Base-by-base conservation (phyloP, 2,888 invertebrate species). In the Trichacis sp. region DNA sequence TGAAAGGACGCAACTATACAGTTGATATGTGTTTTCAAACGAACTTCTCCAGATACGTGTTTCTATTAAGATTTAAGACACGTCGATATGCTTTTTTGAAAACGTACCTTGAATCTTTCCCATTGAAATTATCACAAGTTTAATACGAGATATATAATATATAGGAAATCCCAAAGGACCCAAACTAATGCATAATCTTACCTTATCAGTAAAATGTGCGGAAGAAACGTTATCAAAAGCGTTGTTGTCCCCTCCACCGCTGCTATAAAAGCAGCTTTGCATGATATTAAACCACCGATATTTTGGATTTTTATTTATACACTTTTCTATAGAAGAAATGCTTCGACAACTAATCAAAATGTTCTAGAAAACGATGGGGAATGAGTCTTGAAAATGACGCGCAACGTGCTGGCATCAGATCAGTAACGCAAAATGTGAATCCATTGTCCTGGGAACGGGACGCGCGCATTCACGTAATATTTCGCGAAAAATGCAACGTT, bases 161-260 rank as follows among this genome's bases (percentile, higher is more conserved):
- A 3, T 3, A 24, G 4, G 24, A 24, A 24, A 5, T 24, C 24
- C 2, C 14, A 29, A 46, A 40, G 40, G 6, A 14, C 14, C 14
- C n/a, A n/a, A n/a, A n/a, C n/a, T n/a, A n/a, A n/a, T n/a, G n/a
- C n/a, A n/a, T n/a, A 5, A 6, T 45, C n/a, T 14, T 5, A 40
- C 40, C 18, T 46, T 24, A 9, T 24, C 33, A 6, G 40, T 40
- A 47, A 47, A 24, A 53, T 59, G 53, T 52, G 42, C 52, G 52
- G 47, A 14, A 11, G 20, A 18, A 40, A 50, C 52, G 58, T 59
- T 52, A 46, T 59, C 59, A 48, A 24, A 59, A 18, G 59, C 24
- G n/a, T n/a, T n/a, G 48, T 40, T 17, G 52, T 40, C 40, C 18
- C 42, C 53, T 48, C 52, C 19, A n/a, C n/a, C n/a, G n/a, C n/a